Evolutionary conservation across 2,888 invertebrate genomes (phyloP).

Genomic region (Drosophila barbarae): DNA sequence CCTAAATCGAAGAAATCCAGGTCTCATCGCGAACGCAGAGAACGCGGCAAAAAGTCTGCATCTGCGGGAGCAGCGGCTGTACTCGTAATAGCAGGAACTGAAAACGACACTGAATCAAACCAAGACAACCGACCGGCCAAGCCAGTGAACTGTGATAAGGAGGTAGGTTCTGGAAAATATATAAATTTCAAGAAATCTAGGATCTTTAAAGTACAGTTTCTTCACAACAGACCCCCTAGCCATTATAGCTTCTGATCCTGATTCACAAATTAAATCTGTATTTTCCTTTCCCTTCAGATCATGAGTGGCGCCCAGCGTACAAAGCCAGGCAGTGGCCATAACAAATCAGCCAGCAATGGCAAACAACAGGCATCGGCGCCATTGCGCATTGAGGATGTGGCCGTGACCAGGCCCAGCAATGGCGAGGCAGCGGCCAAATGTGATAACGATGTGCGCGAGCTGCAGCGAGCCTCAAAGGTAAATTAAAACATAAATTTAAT

Average conservation of each 20-base stretch:
- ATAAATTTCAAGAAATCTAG: neutral
- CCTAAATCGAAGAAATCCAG: constrained; percentile 57
- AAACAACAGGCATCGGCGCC: constrained; percentile 72
- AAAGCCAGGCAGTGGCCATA: constrained; percentile 46
- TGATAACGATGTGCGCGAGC: constrained; percentile 82
- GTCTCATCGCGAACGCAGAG: constrained; percentile 54
- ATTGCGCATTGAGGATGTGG: constrained; percentile 81
- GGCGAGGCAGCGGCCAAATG: constrained; percentile 73
- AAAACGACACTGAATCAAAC: constrained; percentile 42
- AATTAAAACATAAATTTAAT: neutral
- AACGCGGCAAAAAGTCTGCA: constrained; percentile 63
- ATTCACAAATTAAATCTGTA: neutral
- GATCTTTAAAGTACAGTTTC: neutral
- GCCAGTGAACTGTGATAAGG: constrained; percentile 62
- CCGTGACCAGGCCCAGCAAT: constrained; percentile 54
- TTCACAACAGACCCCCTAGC: no score
- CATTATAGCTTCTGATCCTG: neutral
- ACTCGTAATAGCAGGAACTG: constrained; percentile 42
- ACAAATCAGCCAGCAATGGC: constrained; percentile 36
- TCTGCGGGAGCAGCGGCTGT: constrained; percentile 33
- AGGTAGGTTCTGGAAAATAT: constrained; percentile 35
- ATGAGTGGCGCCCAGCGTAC: constrained; percentile 57
- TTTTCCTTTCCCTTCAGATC: constrained; percentile 29
- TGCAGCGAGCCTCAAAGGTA: constrained; percentile 82
- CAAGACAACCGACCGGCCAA: constrained; percentile 33